Evolutionary conservation across 2,888 invertebrate genomes (phyloP), one percentile per base, ranked within the genome.

Genomic region (Ceratothoa steindachneri): DNA sequence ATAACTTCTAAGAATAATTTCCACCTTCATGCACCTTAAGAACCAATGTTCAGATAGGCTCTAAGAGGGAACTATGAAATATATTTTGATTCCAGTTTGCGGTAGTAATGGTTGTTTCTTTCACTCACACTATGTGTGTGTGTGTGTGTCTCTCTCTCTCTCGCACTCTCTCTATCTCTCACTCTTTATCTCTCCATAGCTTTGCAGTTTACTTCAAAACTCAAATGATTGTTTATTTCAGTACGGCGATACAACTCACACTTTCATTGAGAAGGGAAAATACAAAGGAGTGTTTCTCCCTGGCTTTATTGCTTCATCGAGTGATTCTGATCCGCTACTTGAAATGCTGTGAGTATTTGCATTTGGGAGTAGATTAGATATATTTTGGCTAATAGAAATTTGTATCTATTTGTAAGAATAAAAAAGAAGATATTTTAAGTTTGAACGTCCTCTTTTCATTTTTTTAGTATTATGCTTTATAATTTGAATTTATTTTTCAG

Each of bases 221-320:
- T n/a, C n/a, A n/a, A n/a, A n/a, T n/a, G n/a, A n/a, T n/a, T n/a
- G n/a, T n/a, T n/a, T 74, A 81, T 84, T 87, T 70, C 84, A 96
- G 95, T 99, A 95, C 82, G 98, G 98, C 0, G 97, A 98, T 83
- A 96, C 95, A 31, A 92, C 93, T 0, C 99, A 99, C 84, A 99
- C 98, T 0, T 89, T 99, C 81, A 87, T 98, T 9, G 98, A 99
- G 83, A 88, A 93, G 81, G 88, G 89, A 12, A 87, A 89, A 41
- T 99, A 97, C 84, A 88, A 85, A 0, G 97, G 97, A 9, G 82
- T 88, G 0, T 98, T 97, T 84, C 85, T 98, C 72, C 98, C 98
- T 0, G 95, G 95, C 24, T 98, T 88, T 83, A 83, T 84, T 77
- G 85, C 87, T 73, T 81, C 85, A 0, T 76, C 75, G n/a, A 31